phyloP scores from a whole-genome alignment of 2,113 vertebrate genomes.

The Malurus melanocephalus region DNA sequence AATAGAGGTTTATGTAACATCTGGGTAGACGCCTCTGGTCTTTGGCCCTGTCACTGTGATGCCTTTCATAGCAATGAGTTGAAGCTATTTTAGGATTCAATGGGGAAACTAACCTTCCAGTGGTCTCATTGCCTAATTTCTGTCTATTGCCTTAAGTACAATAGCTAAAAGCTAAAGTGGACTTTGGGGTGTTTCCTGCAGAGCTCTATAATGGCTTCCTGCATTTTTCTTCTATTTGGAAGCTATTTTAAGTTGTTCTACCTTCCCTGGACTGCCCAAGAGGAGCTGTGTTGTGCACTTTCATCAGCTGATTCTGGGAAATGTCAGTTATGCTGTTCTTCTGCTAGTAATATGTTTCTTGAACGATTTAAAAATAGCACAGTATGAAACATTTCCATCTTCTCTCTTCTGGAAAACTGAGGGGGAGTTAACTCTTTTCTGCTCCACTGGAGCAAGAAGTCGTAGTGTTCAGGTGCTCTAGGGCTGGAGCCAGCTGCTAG shows the following conservation, averaged over 20 bases:
- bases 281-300: constrained; percentile 35
- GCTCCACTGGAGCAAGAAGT: constrained; percentile 5
- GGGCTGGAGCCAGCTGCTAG: background rate
- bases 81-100: background rate
- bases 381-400: constrained; percentile 49
- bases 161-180: constrained; percentile 10
- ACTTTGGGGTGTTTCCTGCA: background rate
- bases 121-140: background rate
- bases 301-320: constrained; percentile 53
- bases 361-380: constrained; percentile 57
- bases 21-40: background rate
- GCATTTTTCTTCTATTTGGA: constrained; percentile 16
- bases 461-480: background rate
- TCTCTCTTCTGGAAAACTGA: constrained; percentile 22
- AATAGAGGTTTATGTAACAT: background rate
- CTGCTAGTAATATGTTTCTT: constrained; percentile 46
- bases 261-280: constrained; percentile 31
- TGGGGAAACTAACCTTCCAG: background rate
- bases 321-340: constrained; percentile 43
- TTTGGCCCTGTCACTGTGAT: background rate
- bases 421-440: constrained; percentile 46
- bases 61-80: background rate
- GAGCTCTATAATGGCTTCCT: constrained; percentile 15
- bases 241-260: constrained; percentile 41
- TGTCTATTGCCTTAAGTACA: background rate